Evolutionary conservation across 2,888 invertebrate species (phyloP).

Genomic region (Chorisops tibialis): DNA sequence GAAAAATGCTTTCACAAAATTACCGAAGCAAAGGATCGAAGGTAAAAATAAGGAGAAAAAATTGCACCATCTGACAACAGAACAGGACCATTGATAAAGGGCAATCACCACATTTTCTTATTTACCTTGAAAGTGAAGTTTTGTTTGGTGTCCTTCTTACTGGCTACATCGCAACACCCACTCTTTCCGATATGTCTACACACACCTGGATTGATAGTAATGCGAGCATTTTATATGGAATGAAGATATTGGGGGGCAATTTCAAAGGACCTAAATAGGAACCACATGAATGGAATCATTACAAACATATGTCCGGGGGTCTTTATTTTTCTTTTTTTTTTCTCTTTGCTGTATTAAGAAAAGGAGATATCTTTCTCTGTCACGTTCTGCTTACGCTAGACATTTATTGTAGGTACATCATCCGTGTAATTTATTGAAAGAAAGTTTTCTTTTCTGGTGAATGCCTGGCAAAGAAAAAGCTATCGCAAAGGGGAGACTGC

Average conservation of each 20-base stretch:
- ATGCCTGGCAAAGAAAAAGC: slow-evolving; percentile 8
- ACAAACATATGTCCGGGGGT: slow-evolving; percentile 29
- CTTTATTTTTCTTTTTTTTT: too few relatives aligned
- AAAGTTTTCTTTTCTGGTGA: slow-evolving; percentile 10
- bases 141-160: background rate
- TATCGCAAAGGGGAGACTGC: slow-evolving; percentile 10
- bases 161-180: too few relatives aligned
- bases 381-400: slow-evolving; percentile 33
- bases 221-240: slow-evolving; percentile 3
- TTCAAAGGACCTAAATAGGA: slow-evolving; percentile 13
- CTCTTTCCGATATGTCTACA: background rate
- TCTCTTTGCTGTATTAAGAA: slow-evolving; percentile 12
- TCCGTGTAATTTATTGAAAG: slow-evolving; percentile 28
- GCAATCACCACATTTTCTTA: slow-evolving; percentile 30
- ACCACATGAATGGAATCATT: slow-evolving; percentile 27
- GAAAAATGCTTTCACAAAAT: too few relatives aligned
- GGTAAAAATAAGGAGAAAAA: too few relatives aligned
- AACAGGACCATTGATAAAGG: slow-evolving; percentile 21
- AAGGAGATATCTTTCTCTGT: slow-evolving; percentile 28
- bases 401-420: slow-evolving; percentile 31
- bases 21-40: too few relatives aligned
- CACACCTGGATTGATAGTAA: slow-evolving; percentile 23
- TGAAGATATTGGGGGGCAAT: background rate
- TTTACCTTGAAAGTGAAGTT: slow-evolving; percentile 22
- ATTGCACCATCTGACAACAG: too few relatives aligned